Evolutionary conservation across 2,113 vertebrate species (phyloP).

Genomic region (Etia nguti): DNA sequence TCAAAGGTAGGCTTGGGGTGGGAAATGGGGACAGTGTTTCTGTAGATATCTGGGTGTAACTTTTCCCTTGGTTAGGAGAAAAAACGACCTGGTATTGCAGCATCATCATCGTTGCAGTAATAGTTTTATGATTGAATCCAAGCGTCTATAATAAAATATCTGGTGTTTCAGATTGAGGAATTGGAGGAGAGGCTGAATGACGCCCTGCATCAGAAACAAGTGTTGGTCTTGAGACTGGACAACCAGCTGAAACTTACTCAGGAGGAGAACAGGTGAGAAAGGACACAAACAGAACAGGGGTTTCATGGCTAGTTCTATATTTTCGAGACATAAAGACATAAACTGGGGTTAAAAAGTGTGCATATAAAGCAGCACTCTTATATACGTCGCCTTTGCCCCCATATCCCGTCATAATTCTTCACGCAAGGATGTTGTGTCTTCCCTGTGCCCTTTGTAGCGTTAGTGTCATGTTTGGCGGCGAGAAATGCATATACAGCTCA

Average conservation of each 20-base stretch:
- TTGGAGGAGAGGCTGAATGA: slow-evolving; percentile 93
- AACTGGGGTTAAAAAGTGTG: neutral
- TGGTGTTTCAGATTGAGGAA: slow-evolving; percentile 81
- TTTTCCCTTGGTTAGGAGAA: neutral
- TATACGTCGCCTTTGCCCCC: rapidly evolving
- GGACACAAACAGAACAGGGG: neutral
- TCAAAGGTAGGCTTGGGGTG: slow-evolving; percentile 77
- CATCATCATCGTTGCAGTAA: neutral
- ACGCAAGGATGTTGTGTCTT: neutral
- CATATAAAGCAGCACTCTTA: neutral
- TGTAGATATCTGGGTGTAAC: neutral
- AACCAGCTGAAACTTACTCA: slow-evolving; percentile 87
- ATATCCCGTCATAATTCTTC: neutral
- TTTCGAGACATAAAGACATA: neutral
- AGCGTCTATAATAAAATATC: neutral
- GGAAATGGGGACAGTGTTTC: neutral
- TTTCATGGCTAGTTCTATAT: neutral
- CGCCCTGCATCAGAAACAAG: slow-evolving; percentile 88
- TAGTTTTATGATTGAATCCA: neutral
- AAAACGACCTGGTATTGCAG: neutral
- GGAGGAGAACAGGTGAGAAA: slow-evolving; percentile 85
- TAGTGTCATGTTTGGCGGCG: neutral
- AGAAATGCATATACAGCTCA: neutral
- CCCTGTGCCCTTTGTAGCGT: neutral
- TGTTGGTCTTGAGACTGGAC: slow-evolving; percentile 88